Evolutionary conservation across 2,113 vertebrate genomes (phyloP).

Genomic region (Electrona antarctica): DNA sequence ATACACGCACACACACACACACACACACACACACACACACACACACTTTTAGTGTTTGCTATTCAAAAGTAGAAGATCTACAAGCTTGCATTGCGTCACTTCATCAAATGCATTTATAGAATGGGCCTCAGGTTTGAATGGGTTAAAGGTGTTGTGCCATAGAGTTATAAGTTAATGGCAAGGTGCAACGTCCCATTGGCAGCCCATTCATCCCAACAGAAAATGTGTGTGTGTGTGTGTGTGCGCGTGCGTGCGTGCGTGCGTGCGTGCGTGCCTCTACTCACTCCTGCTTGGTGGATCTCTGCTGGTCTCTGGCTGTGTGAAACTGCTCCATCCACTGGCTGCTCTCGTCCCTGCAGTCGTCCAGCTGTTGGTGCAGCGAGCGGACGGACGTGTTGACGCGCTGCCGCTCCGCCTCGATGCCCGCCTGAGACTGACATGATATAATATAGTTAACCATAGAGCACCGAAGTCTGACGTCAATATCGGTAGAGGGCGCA

Average conservation of each 20-base stretch:
- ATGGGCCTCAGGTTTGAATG: no score
- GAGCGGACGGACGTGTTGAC: constrained; percentile 83
- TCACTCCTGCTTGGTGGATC: constrained; percentile 89
- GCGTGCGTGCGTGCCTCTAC: constrained; percentile 26
- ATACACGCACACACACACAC: background rate
- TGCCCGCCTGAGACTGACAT: constrained; percentile 82
- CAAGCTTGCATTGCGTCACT: no score
- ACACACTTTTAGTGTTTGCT: background rate
- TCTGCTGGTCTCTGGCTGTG: constrained; percentile 86
- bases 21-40: background rate
- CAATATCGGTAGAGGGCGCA: no score
- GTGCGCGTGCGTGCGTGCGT: no score
- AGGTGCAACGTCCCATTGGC: no score
- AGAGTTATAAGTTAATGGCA: no score
- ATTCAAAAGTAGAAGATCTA: constrained; percentile 23
- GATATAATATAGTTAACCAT: no score
- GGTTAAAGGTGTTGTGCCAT: no score
- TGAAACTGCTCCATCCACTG: constrained; percentile 96
- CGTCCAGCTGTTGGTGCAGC: constrained; percentile 89
- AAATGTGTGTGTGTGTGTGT: no score
- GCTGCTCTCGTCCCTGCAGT: constrained; percentile 86
- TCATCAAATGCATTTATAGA: no score
- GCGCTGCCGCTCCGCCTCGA: constrained; percentile 88
- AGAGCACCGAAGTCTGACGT: no score
- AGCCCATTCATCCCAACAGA: no score